phyloP scores from a whole-genome alignment of 2,888 invertebrate genomes.

The Bibio marci region DNA sequence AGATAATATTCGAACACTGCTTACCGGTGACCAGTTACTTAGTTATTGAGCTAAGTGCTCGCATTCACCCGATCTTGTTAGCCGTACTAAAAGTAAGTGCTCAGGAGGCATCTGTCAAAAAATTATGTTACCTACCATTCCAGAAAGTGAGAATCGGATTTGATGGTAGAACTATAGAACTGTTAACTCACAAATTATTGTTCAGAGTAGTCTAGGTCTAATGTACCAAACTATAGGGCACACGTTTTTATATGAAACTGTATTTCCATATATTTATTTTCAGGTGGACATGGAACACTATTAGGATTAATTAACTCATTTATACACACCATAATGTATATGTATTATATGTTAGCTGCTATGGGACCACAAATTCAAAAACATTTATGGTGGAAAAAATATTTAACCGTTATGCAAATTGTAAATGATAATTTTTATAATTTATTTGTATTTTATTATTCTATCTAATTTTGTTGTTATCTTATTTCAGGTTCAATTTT shows the following conservation, averaged over 20 bases:
- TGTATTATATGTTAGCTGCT: conserved; percentile 75
- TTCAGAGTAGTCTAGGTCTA: too few relatives aligned
- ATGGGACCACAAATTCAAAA: conserved; percentile 77
- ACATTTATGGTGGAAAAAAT: conserved; percentile 89
- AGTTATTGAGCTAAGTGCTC: too few relatives aligned
- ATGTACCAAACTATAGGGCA: too few relatives aligned
- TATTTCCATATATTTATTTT: conserved; percentile 15
- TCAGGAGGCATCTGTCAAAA: too few relatives aligned
- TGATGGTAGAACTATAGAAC: too few relatives aligned
- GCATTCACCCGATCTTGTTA: too few relatives aligned
- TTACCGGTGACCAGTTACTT: too few relatives aligned
- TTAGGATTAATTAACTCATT: conserved; percentile 76
- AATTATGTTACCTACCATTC: too few relatives aligned
- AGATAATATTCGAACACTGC: too few relatives aligned
- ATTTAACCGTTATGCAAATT: conserved; percentile 74
- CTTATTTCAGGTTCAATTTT: conserved; percentile 48
- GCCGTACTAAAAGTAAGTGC: too few relatives aligned
- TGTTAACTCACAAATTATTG: too few relatives aligned
- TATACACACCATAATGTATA: conserved; percentile 84
- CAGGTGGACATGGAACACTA: conserved; percentile 75
- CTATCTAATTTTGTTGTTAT: conserved; percentile 4
- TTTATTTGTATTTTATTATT: background rate
- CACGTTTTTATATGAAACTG: background rate
- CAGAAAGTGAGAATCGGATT: too few relatives aligned
- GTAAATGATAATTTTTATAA: conserved; percentile 26